Evolutionary conservation across 2,888 invertebrate genomes (phyloP).

Genomic region (Drosophila diplacantha): DNA sequence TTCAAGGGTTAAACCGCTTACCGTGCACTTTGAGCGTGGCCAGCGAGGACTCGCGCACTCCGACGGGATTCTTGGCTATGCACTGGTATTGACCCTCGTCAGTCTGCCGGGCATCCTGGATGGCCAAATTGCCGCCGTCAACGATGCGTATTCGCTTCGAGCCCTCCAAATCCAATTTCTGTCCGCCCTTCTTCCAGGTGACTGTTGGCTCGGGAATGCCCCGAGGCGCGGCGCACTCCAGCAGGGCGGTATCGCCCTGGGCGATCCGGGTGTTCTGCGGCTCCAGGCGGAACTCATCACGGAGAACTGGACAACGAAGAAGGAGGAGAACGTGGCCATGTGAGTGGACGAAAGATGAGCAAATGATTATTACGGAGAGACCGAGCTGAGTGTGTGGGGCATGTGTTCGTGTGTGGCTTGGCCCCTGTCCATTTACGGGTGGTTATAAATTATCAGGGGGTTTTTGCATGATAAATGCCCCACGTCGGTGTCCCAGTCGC

Average conservation of each 20-base stretch:
- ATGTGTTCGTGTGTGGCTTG: conserved; percentile 23
- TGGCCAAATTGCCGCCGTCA: conserved; percentile 88
- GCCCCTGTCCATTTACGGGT: conserved; percentile 62
- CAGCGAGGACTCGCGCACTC: conserved; percentile 85
- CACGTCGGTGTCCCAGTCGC: conserved; percentile 26
- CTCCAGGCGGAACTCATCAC: conserved; percentile 91
- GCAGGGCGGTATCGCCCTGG: conserved; percentile 88
- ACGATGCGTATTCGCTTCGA: conserved; percentile 85
- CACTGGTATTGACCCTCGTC: conserved; percentile 91
- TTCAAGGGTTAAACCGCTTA: conserved; percentile 71
- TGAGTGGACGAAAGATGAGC: conserved; percentile 39
- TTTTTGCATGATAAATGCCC: conserved; percentile 66
- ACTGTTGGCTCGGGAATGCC: conserved; percentile 94
- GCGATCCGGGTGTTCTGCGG: conserved; percentile 90
- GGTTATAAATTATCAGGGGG: conserved; percentile 72
- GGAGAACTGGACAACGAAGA: conserved; percentile 82
- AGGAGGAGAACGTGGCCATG: conserved; percentile 25
- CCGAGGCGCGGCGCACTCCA: conserved; percentile 92
- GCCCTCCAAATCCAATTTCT: conserved; percentile 84
- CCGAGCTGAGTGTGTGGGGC: conserved; percentile 12
- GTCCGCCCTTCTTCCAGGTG: conserved; percentile 91
- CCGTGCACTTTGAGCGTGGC: conserved; percentile 88
- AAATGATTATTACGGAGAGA: conserved; percentile 39
- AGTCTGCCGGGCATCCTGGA: conserved; percentile 86
- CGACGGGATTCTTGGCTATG: conserved; percentile 88